Conservation (phyloP, 1,140 invertebrate species). For the Drosophila malerkotliana region DNA sequence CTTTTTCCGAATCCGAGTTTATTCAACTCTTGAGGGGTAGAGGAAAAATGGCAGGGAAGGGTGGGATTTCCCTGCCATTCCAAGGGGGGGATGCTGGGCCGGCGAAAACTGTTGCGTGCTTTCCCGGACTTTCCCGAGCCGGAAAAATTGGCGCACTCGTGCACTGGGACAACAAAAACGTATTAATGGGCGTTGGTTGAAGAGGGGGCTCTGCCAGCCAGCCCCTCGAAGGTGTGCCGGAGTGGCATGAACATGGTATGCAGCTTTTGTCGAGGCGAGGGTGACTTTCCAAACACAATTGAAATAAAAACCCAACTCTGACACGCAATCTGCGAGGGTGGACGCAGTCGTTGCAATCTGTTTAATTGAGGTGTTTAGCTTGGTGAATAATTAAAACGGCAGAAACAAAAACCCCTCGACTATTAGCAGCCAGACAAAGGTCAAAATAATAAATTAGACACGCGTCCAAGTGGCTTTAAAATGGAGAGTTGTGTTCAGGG, state of each 20-base stretch:
- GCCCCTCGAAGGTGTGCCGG: conserved; percentile 50
- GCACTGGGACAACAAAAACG: conserved; percentile 59
- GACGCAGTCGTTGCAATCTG: conserved; percentile 59
- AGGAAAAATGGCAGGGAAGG: background rate
- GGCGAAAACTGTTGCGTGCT: conserved; percentile 75
- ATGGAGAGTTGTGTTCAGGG: conserved; percentile 29
- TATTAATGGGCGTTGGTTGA: conserved; percentile 10
- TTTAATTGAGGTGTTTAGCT: conserved; percentile 80
- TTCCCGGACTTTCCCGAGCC: conserved; percentile 50
- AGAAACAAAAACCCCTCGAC: conserved; percentile 21
- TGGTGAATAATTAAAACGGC: conserved; percentile 66
- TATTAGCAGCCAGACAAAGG: conserved; percentile 52
- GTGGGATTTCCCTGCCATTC: conserved; percentile 20
- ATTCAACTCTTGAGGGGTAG: conserved; percentile 58
- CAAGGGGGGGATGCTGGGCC: conserved; percentile 51
- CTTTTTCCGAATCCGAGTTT: conserved; percentile 47
- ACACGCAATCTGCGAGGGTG: conserved; percentile 44
- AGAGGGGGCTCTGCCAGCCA: conserved; percentile 1
- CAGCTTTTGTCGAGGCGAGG: conserved; percentile 35
- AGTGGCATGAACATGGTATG: conserved; percentile 16
- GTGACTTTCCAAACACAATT: conserved; percentile 30
- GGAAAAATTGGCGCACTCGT: conserved; percentile 69
- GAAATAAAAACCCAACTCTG: conserved; percentile 44
- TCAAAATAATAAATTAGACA: conserved; percentile 75
- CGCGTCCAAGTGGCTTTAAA: conserved; percentile 56